Base-by-base conservation (phyloP, 2,113 vertebrate genomes). In the Oncorhynchus mykiss region DNA sequence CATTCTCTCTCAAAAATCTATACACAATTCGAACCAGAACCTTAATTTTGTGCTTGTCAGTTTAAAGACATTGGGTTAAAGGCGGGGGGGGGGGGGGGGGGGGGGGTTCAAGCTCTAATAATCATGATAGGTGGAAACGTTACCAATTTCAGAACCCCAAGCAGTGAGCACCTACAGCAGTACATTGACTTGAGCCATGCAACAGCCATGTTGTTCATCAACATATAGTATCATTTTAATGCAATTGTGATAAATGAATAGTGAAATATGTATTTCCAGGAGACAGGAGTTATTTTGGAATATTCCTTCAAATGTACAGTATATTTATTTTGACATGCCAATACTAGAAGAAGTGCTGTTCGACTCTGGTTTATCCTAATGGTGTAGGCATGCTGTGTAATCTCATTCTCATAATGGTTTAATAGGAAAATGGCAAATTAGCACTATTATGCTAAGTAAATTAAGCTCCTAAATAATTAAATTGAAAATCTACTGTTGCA, bases 21-120 rank as follows among this genome's bases (percentile, higher is more conserved):
- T 9, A 45, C 39, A 9, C 8, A 45, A 16, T 66, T 16, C 64
- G 5, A 18, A 54, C n/a, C 25, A 27, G n/a, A 14, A n/a, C 11
- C 39, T 45, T 45, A 0, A 14, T 24, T 27, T 66, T 66, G 64
- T 27, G 64, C 8, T 66, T 27, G 64, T 66, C 64, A 14, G 18
- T 66, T 66, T 4, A 66, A n/a, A 24, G 9, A 24, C 11, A 16
- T 3, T 65, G 49, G 83, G 67, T 45, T 11, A 9, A 45, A 49
- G 72, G 72, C 57, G 75, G 78, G 80, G 79, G 22, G 29, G 83
- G 22, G 29, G 83, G n/a, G n/a, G 75, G 78, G 80, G 79, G 75
- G 78, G 80, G 79, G 22, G 29, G 83, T 85, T 85, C 75, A 82
- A 76, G 80, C 80, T 85, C 51, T 80, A 76, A 82, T 67, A 62